Conservation (phyloP, 2,888 invertebrate species). For the Ennomos fuscantarius region DNA sequence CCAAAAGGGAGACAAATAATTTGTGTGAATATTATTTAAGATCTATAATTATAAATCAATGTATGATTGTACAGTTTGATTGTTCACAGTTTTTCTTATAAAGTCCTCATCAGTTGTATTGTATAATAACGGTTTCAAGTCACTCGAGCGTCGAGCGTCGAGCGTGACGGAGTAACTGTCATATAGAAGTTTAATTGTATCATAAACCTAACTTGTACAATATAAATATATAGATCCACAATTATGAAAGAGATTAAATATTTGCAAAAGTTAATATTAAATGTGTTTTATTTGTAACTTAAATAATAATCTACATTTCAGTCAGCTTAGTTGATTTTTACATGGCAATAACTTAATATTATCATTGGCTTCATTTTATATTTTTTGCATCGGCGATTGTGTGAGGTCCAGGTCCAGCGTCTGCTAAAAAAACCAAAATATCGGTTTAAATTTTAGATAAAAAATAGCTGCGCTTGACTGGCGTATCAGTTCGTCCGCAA, state of each 20-base stretch:
- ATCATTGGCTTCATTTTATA: slow-evolving; percentile 51
- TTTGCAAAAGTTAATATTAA: slow-evolving; percentile 83
- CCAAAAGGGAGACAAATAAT: slow-evolving; percentile 81
- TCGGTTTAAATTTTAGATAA: not conserved
- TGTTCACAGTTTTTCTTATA: slow-evolving; percentile 66
- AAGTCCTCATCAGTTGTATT: slow-evolving; percentile 65
- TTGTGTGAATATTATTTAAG: slow-evolving; percentile 82
- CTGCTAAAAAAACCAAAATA: slow-evolving; percentile 52
- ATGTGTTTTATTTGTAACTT: slow-evolving; percentile 41
- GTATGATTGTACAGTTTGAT: slow-evolving; percentile 75
- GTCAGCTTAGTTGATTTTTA: slow-evolving; percentile 58
- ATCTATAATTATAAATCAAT: slow-evolving; percentile 58
- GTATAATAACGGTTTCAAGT: slow-evolving; percentile 65
- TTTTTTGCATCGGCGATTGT: slow-evolving; percentile 66
- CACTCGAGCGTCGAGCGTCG: too few species aligned
- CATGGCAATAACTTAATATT: slow-evolving; percentile 56
- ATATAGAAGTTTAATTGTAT: slow-evolving; percentile 77
- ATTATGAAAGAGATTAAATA: slow-evolving; percentile 86
- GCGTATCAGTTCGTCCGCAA: too few species aligned
- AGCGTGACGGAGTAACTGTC: slow-evolving; percentile 67
- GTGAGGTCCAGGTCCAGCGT: slow-evolving; percentile 86
- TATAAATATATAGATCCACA: slow-evolving; percentile 86
- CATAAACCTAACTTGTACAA: slow-evolving; percentile 81
- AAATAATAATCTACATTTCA: slow-evolving; percentile 50
- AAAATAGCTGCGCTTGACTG: too few species aligned